phyloP scores from a whole-genome alignment of 1,140 invertebrate species.

The Plectus sambesii region DNA sequence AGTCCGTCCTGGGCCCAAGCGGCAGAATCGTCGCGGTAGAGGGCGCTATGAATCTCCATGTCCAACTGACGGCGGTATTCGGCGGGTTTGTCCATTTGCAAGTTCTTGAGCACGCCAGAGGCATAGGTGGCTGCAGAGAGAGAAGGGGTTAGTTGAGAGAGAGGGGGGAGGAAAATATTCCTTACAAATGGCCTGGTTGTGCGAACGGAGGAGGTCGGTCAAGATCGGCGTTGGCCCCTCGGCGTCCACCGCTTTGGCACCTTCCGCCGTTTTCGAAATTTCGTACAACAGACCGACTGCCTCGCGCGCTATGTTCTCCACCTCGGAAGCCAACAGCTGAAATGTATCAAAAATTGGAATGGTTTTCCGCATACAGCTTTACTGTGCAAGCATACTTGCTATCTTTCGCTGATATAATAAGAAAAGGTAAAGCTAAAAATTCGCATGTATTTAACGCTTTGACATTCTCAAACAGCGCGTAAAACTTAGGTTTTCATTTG shows the following conservation, averaged over 20 bases:
- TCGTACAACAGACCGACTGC: constrained; percentile 32
- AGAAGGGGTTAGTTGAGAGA: too few species aligned
- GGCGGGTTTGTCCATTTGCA: constrained; percentile 22
- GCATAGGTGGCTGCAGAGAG: constrained; percentile 36
- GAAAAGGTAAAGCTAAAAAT: too few species aligned
- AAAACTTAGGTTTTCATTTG: too few species aligned
- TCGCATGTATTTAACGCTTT: too few species aligned
- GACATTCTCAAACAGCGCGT: too few species aligned
- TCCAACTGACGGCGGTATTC: constrained; percentile 10
- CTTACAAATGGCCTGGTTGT: constrained; percentile 28
- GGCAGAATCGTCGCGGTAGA: constrained; percentile 3
- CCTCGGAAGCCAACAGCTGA: constrained; percentile 9
- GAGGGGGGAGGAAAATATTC: too few species aligned
- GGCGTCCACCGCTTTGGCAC: constrained; percentile 21
- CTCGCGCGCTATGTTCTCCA: constrained; percentile 25
- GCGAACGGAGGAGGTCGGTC: constrained; percentile 20
- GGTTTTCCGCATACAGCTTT: too few species aligned
- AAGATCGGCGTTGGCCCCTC: constrained; percentile 27
- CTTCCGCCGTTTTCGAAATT: constrained; percentile 30
- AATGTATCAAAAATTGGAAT: too few species aligned
- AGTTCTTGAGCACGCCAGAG: constrained; percentile 30
- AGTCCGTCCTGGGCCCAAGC: constrained; percentile 20
- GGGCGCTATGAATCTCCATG: constrained; percentile 11
- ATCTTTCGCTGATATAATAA: too few species aligned
- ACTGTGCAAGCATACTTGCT: too few species aligned